Conservation (phyloP, 2,113 vertebrate species). For the Kobus ellipsiprymnus region DNA sequence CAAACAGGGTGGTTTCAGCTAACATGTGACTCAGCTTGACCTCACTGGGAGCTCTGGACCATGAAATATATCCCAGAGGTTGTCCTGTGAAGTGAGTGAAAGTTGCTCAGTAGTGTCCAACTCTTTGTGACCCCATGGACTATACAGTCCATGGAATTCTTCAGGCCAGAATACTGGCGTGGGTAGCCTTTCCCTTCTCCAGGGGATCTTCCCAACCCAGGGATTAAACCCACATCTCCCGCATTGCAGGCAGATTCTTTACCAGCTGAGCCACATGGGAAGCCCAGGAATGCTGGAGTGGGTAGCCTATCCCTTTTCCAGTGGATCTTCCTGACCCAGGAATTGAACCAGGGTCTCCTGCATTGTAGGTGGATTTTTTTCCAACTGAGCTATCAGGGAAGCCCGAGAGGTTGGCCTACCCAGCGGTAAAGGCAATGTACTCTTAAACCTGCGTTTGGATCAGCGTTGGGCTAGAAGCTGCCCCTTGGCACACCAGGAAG, state of each 20-base stretch:
- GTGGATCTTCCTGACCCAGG: background rate
- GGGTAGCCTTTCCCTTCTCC: background rate
- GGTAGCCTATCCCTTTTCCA: background rate
- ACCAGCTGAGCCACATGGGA: background rate
- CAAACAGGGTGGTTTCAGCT: background rate
- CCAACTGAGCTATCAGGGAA: background rate
- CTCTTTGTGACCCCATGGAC: background rate
- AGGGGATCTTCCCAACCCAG: background rate
- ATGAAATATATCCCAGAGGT: background rate
- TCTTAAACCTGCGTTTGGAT: background rate
- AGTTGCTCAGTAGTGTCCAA: background rate
- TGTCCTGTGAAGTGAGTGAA: background rate
- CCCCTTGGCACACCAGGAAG: accelerated
- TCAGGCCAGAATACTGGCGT: background rate
- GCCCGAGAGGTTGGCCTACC: background rate
- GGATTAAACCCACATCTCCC: background rate
- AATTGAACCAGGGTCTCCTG: background rate
- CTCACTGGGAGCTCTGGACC: background rate
- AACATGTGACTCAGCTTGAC: background rate
- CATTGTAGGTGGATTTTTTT: background rate
- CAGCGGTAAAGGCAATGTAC: background rate
- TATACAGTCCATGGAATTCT: background rate
- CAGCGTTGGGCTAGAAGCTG: background rate
- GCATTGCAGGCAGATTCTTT: background rate
- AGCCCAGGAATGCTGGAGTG: background rate